Evolutionary conservation across 2,888 invertebrate species (phyloP), one percentile per base, ranked within the genome.

Genomic region (Holacanthella duospinosa): DNA sequence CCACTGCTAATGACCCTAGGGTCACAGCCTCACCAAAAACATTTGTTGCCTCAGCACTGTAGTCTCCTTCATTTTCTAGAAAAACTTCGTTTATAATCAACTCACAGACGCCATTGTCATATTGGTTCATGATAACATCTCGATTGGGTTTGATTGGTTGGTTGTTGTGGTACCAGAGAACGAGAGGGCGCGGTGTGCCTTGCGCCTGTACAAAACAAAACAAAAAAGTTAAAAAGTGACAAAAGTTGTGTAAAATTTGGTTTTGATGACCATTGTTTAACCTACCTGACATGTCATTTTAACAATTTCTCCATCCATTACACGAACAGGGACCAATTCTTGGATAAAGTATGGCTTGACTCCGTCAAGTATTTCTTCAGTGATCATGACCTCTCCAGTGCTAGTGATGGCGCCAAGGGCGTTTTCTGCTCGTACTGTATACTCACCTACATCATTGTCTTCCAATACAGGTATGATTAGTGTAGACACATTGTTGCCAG

Each of bases 251-350:
- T 53, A 25, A 53, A n/a, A 53, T 12, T 53, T n/a, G 6, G 9
- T 53, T 53, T 53, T n/a, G 9, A 53, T 53, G n/a, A n/a, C n/a
- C n/a, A n/a, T n/a, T n/a, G n/a, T n/a, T n/a, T n/a, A n/a, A 64
- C 58, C 43, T 66, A 77, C 77, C 74, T 84, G 80, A 74, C 90
- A 90, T 29, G 80, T 83, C 59, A 92, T 81, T 66, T 82, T 79
- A 64, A 89, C 87, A 69, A 86, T 85, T 74, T 95, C 91, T 60
- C 94, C 94, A 75, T 93, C 93, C 88, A 92, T 92, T 3, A 93
- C 86, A 64, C 85, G 84, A 9, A 86, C 78, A 2, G 89, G 85
- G 61, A 84, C 80, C 68, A 94, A 80, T 66, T 85, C 85, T 74
- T 84, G 83, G 26, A 86, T 78, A 75, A 96, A 89, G 71, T 48